Conservation (phyloP, 2,888 invertebrate species). For the Luperina testacea region DNA sequence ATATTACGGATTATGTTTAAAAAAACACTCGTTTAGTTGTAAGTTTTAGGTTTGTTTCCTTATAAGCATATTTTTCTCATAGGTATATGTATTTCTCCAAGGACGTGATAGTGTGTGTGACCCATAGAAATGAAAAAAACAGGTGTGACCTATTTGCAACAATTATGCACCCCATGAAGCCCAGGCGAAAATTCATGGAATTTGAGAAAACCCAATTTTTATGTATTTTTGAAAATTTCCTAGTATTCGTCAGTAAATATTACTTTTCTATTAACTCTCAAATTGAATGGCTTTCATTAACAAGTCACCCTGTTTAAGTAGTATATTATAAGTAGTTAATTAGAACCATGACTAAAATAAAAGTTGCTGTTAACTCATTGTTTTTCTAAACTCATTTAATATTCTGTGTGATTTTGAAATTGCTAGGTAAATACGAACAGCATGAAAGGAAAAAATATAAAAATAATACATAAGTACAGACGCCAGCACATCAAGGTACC, state of each 20-base stretch:
- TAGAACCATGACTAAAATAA: not conserved
- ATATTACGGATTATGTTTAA: conserved; percentile 2
- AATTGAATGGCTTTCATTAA: not conserved
- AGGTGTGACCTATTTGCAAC: too few species aligned
- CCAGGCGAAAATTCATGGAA: not conserved
- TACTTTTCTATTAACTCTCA: not conserved
- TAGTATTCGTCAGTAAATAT: not conserved
- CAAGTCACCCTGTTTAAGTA: not conserved
- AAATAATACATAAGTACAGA: not conserved
- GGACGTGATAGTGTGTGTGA: not conserved
- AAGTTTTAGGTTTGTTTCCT: not conserved
- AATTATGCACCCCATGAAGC: not conserved
- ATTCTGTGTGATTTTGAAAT: not conserved
- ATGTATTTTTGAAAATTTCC: not conserved
- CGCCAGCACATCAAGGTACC: too few species aligned
- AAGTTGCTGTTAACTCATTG: not conserved
- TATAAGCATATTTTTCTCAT: not conserved
- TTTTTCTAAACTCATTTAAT: not conserved
- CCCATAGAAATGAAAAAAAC: too few species aligned
- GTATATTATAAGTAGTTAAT: not conserved
- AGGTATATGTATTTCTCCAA: not conserved
- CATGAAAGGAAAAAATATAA: not conserved
- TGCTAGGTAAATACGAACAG: not conserved
- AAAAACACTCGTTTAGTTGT: not conserved
- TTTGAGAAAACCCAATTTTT: not conserved